A percentile compares a stretch with the other conserved stretches of the same genome.
These are phyloP conservation scores for Ormyrus nitidulus DNA, from an alignment of 2,888 invertebrate genomes.

Conservation along the genomic window DNA sequence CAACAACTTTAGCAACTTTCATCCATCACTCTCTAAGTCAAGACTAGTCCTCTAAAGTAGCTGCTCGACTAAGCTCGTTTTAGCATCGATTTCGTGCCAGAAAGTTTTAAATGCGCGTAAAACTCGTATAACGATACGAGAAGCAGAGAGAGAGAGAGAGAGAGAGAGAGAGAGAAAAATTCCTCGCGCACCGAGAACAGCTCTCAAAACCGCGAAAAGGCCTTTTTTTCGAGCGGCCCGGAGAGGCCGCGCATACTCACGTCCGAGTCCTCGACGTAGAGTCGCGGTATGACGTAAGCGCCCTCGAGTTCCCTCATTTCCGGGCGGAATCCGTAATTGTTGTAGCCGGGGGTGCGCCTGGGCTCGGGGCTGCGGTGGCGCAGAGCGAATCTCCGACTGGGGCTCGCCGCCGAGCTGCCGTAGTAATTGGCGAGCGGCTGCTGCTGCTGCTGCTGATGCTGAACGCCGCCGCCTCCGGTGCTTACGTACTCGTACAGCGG, in stretches of 20 bases:
- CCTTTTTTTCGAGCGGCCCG: too few species aligned
- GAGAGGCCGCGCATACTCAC: conserved; percentile 59
- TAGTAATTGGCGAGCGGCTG: conserved; percentile 65
- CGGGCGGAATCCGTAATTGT: conserved; percentile 69
- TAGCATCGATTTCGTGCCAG: too few species aligned
- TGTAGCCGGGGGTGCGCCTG: conserved; percentile 64
- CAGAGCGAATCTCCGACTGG: conserved; percentile 36
- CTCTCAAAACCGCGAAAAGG: neutral
- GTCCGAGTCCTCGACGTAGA: conserved; percentile 68
- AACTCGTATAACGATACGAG: neutral
- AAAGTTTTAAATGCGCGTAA: neutral
- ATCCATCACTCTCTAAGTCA: too few species aligned
- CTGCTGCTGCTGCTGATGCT: conserved; percentile 51
- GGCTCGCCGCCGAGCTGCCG: conserved; percentile 57
- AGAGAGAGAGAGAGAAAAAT: neutral
- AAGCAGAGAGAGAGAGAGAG: neutral
- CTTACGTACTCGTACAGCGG: conserved; percentile 70
- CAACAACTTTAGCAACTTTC: too few species aligned
- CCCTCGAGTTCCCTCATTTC: conserved; percentile 71
- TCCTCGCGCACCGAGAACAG: neutral
- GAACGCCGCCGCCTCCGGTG: conserved; percentile 47
- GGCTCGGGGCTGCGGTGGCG: conserved; percentile 59
- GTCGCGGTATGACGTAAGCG: conserved; percentile 67
- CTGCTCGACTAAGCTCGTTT: too few species aligned
- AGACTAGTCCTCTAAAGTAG: too few species aligned